phyloP scores from a whole-genome alignment of 2,113 vertebrate genomes.

The Pelmatolapia mariae region DNA sequence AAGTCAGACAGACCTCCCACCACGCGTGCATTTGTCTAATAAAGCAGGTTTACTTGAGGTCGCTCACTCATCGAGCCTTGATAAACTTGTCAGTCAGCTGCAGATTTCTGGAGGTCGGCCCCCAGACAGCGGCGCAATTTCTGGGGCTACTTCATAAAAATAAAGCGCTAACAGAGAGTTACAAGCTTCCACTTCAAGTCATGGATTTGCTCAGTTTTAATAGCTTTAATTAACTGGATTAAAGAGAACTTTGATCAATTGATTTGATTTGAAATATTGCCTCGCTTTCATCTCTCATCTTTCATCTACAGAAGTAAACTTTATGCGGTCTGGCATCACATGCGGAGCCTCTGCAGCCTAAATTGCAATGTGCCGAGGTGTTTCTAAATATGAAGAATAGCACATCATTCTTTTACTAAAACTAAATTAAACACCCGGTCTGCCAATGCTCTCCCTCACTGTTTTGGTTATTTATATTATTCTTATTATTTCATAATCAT shows the following conservation, averaged over 20 bases:
- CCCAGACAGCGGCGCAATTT: background rate
- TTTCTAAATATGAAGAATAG: background rate
- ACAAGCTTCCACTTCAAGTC: background rate
- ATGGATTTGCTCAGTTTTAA: constrained; percentile 4
- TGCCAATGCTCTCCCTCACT: background rate
- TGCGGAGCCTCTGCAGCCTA: background rate
- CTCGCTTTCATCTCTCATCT: constrained; percentile 19
- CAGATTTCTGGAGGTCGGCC: background rate
- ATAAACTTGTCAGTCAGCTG: constrained; percentile 22
- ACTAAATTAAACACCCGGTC: background rate
- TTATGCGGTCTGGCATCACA: background rate
- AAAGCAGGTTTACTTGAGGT: background rate
- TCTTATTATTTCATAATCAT: background rate
- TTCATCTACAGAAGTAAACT: background rate
- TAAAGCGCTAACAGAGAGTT: background rate
- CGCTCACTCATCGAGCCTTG: background rate
- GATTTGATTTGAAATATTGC: constrained; percentile 16
- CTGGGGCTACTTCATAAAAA: background rate
- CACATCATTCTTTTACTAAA: background rate
- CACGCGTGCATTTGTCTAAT: background rate
- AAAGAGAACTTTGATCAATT: constrained; percentile 28
- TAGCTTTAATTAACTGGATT: constrained; percentile 44
- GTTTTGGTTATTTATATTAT: background rate
- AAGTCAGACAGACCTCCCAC: constrained; percentile 47
- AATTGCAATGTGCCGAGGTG: background rate